Conservation (phyloP, 2,888 invertebrate species). For the Dynastes grantii region DNA sequence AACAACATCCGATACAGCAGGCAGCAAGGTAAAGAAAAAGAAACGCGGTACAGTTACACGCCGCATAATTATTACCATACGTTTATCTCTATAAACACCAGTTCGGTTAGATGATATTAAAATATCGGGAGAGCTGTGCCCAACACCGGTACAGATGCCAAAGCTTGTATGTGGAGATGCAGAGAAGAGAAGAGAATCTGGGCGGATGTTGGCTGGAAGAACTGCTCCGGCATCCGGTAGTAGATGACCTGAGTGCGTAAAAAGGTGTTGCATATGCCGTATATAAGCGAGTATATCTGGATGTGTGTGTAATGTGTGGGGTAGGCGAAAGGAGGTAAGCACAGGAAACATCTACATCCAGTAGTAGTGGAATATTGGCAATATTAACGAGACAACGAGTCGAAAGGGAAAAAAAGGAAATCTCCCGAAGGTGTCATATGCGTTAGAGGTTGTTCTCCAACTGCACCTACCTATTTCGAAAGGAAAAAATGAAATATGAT, state of each 20-base stretch:
- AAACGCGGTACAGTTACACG: slow-evolving; percentile 27
- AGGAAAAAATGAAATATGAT: slow-evolving; percentile 10
- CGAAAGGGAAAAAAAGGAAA: not conserved
- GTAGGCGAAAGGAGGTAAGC: not conserved
- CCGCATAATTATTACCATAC: slow-evolving; percentile 26
- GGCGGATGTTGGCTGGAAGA: slow-evolving; percentile 54
- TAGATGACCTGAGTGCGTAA: slow-evolving; percentile 53
- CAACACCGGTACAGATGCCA: slow-evolving; percentile 26
- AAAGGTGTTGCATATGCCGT: slow-evolving; percentile 47
- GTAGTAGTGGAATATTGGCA: slow-evolving; percentile 14
- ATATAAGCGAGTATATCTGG: not conserved
- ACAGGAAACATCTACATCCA: slow-evolving; percentile 29
- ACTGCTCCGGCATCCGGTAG: slow-evolving; percentile 53
- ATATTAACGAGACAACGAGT: not conserved
- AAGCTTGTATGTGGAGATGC: not conserved
- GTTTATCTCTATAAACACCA: slow-evolving; percentile 7
- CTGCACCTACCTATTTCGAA: not conserved
- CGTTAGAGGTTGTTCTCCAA: too few species aligned
- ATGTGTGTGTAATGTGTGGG: not conserved
- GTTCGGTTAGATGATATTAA: slow-evolving; percentile 24
- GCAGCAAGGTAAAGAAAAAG: not conserved
- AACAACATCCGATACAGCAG: not conserved
- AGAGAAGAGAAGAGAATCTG: slow-evolving; percentile 48
- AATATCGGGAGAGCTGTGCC: not conserved
- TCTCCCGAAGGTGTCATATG: not conserved